phyloP scores from a whole-genome alignment of 2,888 invertebrate species.

The Drosophila siamana region DNA sequence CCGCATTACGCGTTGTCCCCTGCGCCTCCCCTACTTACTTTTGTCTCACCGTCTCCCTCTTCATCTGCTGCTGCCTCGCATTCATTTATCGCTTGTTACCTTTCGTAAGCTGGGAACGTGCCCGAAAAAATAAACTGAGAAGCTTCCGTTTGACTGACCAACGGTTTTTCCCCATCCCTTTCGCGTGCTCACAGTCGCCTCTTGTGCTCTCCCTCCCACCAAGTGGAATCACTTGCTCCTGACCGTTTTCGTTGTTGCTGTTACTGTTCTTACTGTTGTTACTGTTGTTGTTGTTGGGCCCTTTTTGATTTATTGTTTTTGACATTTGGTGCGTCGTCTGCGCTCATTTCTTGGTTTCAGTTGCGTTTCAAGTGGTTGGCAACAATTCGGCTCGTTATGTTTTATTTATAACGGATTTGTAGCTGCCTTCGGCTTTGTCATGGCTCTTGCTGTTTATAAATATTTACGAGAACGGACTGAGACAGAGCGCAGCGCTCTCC shows the following conservation, averaged over 20 bases:
- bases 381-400: slow-evolving; percentile 68
- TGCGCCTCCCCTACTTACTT: background rate
- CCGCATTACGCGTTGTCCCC: slow-evolving; percentile 40
- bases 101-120: slow-evolving; percentile 54
- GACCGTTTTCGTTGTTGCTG: slow-evolving; percentile 14
- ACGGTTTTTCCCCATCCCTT: background rate
- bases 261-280: background rate
- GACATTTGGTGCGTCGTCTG: slow-evolving; percentile 69
- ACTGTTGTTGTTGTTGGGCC: slow-evolving; percentile 45
- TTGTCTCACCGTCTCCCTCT: background rate
- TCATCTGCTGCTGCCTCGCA: slow-evolving; percentile 25
- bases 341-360: slow-evolving; percentile 62
- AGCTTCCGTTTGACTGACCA: slow-evolving; percentile 61
- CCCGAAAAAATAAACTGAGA: slow-evolving; percentile 25
- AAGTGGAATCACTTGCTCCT: slow-evolving; percentile 27
- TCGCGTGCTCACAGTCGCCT: background rate
- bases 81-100: slow-evolving; percentile 58
- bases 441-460: slow-evolving; percentile 67
- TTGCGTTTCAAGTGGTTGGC: slow-evolving; percentile 68
- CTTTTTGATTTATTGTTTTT: slow-evolving; percentile 80
- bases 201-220: background rate
- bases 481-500: slow-evolving; percentile 3
- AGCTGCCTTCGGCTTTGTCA: slow-evolving; percentile 39
- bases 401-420: slow-evolving; percentile 81
- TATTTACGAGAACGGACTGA: slow-evolving; percentile 59